Percentiles rank a stretch among this genome's conserved stretches.
phyloP scores from a whole-genome alignment of 2,797 vertebrate genomes.

The Nasua narica region DNA sequence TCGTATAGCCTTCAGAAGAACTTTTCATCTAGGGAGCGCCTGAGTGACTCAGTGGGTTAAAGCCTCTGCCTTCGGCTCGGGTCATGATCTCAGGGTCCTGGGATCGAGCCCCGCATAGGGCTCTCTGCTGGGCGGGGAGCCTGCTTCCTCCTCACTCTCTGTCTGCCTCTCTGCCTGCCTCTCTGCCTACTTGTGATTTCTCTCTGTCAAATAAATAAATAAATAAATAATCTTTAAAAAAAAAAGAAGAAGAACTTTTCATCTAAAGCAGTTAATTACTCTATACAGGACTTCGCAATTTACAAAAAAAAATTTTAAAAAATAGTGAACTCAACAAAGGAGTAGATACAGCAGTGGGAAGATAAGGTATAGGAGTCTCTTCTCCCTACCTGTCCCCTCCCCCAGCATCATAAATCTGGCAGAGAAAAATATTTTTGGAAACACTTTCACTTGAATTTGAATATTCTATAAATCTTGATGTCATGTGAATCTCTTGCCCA shows the following conservation, averaged over 20 bases:
- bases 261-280: background rate
- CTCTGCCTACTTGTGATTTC: too few relatives aligned
- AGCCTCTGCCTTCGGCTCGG: too few relatives aligned
- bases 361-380: background rate
- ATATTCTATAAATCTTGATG: background rate
- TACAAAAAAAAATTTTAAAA: background rate
- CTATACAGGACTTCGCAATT: background rate
- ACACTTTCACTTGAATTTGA: background rate
- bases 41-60: too few relatives aligned
- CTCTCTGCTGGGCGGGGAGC: too few relatives aligned
- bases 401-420: background rate
- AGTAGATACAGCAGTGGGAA: background rate
- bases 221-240: too few relatives aligned
- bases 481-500: background rate
- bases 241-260: background rate
- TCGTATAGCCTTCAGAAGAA: background rate
- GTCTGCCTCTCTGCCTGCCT: too few relatives aligned
- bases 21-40: background rate
- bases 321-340: background rate
- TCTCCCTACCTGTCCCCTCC: background rate
- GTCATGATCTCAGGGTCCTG: too few relatives aligned
- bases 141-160: too few relatives aligned
- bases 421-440: background rate
- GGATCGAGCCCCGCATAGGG: too few relatives aligned
- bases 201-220: too few relatives aligned